Conservation (phyloP, 92 coral and sea anemone genomes). For the Epizoanthus rinbou region DNA sequence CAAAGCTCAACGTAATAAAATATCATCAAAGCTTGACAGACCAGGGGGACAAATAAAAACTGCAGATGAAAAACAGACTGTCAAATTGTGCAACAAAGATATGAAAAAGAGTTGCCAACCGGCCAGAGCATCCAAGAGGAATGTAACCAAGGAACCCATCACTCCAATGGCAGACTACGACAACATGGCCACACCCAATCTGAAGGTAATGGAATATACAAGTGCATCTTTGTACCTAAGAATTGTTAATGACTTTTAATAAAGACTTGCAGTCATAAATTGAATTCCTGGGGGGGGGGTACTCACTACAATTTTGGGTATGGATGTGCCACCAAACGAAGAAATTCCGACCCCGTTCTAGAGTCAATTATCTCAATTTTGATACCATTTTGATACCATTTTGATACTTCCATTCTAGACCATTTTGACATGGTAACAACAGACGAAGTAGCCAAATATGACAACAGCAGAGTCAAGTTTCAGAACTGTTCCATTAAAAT, state of each 20-base stretch:
- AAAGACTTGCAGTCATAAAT: background rate
- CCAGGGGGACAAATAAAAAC: background rate
- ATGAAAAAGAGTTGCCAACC: background rate
- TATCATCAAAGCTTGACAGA: conserved; percentile 19
- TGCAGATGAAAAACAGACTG: conserved; percentile 22
- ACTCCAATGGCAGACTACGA: conserved; percentile 96
- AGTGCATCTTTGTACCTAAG: too few species aligned
- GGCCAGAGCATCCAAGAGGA: background rate
- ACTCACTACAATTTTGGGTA: too few species aligned
- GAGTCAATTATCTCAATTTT: too few species aligned
- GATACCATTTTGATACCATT: too few species aligned
- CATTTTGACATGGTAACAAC: too few species aligned
- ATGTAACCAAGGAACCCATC: conserved; percentile 43
- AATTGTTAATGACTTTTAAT: background rate
- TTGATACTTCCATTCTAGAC: too few species aligned
- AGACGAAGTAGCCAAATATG: too few species aligned
- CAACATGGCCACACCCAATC: conserved; percentile 86
- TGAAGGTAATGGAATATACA: conserved; percentile 59
- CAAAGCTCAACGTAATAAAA: background rate
- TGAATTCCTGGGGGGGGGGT: too few species aligned
- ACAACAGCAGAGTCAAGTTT: too few species aligned
- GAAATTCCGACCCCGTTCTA: too few species aligned
- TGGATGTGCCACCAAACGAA: too few species aligned
- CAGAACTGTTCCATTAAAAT: too few species aligned
- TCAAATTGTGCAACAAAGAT: conserved; percentile 3